A percentile compares a stretch with the other conserved stretches of the same genome.
Evolutionary conservation across 2,113 vertebrate species (phyloP).

Genomic region (Sebastes schlegelii): DNA sequence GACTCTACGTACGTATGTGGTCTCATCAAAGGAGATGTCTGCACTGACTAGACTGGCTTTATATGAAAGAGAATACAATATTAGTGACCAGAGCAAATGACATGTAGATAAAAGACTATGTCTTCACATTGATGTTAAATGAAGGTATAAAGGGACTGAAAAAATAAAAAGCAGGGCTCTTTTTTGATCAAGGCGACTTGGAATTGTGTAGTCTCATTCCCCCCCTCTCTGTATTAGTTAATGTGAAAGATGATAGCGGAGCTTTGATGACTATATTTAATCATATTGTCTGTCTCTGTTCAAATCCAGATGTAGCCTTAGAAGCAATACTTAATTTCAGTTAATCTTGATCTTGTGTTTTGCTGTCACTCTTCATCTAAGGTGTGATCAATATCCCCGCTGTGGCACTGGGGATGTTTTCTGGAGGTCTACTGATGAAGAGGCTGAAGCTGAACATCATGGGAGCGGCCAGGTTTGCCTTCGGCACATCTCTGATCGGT

Average conservation of each 20-base stretch:
- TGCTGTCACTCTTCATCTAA: constrained; percentile 58
- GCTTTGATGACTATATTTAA: not conserved
- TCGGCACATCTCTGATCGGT: constrained; percentile 82
- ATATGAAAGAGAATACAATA: constrained; percentile 74
- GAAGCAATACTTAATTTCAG: not conserved
- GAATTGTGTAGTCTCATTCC: constrained; percentile 13
- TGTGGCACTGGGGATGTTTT: constrained; percentile 91
- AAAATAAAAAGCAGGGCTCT: not conserved
- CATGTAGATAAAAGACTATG: constrained; percentile 61
- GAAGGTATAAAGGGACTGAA: not conserved
- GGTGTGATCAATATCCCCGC: constrained; percentile 92
- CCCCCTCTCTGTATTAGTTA: not conserved
- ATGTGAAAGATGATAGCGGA: not conserved
- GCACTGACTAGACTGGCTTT: constrained; percentile 34
- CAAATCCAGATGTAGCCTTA: not conserved
- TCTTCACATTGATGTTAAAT: constrained; percentile 44
- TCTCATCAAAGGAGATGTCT: constrained; percentile 47
- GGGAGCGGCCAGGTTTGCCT: constrained; percentile 87
- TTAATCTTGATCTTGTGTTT: not conserved
- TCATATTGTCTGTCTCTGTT: not conserved
- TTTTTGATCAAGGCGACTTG: constrained; percentile 14
- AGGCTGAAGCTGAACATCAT: constrained; percentile 90
- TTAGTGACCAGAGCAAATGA: constrained; percentile 58
- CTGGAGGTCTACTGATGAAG: constrained; percentile 94
- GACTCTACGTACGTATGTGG: constrained; percentile 6